Evolutionary conservation across 2,113 vertebrate genomes (phyloP).

Genomic region (Ophiodon elongatus): DNA sequence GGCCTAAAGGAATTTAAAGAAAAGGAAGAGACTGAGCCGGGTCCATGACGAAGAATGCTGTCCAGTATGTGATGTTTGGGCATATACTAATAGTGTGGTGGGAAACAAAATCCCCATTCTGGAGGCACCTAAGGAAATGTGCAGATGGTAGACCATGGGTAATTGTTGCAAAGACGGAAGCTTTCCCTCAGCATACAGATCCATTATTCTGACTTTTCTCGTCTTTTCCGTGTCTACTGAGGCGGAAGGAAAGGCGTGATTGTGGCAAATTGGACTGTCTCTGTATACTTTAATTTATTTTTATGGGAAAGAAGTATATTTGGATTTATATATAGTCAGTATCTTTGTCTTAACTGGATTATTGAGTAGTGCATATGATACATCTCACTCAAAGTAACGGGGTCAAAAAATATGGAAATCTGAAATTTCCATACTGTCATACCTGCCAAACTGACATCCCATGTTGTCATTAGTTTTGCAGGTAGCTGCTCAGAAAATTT

Average conservation of each 20-base stretch:
- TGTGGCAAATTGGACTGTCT: background rate
- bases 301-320: background rate
- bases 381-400: background rate
- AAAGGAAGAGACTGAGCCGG: background rate
- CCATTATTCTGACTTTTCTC: background rate
- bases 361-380: background rate
- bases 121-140: background rate
- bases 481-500: background rate
- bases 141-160: background rate
- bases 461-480: no score
- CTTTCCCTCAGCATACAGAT: background rate
- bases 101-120: background rate
- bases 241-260: background rate
- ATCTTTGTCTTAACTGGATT: background rate
- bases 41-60: background rate
- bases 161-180: background rate
- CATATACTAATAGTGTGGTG: background rate
- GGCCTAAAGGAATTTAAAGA: background rate
- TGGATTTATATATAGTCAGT: background rate
- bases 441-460: background rate
- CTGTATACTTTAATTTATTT: background rate
- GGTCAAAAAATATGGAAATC: no score
- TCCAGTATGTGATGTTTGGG: background rate
- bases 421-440: background rate
- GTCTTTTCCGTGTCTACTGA: background rate